Percentiles rank a stretch among this genome's conserved stretches.
Conservation (phyloP, 2,113 vertebrate species). For the Patagioenas fasciata region DNA sequence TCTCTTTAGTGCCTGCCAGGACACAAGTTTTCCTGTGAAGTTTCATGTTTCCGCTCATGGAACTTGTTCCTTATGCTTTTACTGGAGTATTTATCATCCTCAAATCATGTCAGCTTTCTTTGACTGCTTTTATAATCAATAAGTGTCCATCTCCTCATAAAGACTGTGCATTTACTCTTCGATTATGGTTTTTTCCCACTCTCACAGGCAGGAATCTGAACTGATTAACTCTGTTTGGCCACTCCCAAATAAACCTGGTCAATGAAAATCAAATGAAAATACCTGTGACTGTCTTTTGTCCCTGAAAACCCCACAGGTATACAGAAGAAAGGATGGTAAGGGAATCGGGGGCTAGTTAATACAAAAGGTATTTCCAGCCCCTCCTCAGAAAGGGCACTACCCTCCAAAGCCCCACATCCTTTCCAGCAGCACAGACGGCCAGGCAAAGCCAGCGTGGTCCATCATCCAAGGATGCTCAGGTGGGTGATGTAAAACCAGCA, state of each 20-base stretch:
- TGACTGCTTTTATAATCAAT: neutral
- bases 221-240: neutral
- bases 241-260: neutral
- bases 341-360: neutral
- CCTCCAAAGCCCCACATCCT: neutral
- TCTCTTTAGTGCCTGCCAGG: neutral
- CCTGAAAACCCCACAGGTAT: neutral
- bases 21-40: neutral
- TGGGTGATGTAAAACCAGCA: neutral
- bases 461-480: neutral
- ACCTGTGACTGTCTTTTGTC: neutral
- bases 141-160: neutral
- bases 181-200: neutral
- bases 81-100: neutral
- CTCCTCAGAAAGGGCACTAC: neutral
- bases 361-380: neutral
- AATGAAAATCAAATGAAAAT: neutral
- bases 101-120: neutral
- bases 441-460: neutral
- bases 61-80: neutral
- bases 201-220: neutral
- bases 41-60: fast-evolving
- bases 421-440: neutral
- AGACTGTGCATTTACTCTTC: neutral
- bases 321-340: neutral